Base-by-base conservation (phyloP, 1,140 invertebrate species). In the Marisa cornuarietis region DNA sequence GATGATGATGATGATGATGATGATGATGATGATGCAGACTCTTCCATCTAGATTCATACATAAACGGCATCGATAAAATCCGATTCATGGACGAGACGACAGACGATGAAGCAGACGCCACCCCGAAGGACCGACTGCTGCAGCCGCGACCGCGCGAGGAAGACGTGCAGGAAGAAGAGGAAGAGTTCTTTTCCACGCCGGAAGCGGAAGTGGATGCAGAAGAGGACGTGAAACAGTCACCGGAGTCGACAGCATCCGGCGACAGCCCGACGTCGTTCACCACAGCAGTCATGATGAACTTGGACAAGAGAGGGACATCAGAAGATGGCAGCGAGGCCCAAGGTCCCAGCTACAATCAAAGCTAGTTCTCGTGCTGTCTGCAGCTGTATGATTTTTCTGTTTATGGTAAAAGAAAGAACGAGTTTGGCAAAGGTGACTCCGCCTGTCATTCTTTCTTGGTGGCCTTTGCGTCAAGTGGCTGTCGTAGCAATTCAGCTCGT, bases 11-110 rank as follows among this genome's bases (percentile, higher is more conserved):
- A 68, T 14, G 66, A 68, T 18, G 66, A 68, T 22, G 66, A 68
- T 65, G 66, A 68, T 68, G 22, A 22, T 68, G 22, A 68, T 22
- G 22, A 68, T 22, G 49, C 8, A 9, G n/a, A n/a, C 42, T 75
- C 7, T n/a, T 18, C 62, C n/a, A 73, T 81, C 54, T 76, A 81
- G 80, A 81, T 26, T 63, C 62, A 22, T n/a, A 68, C 31, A 62
- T 81, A 24, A 78, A 81, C 52, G 80, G 80, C 62, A 74, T 81
- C n/a, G 80, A 81, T 71, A 78, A 71, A 49, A 78, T 81, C 24
- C 71, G 73, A 20, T 81, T 68, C 76, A 81, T 81, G 31, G 80
- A 81, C 72, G 80, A 81, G 22, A 81, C 80, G 10, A 74, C 68
- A 22, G 80, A 77, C 62, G 79, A 81, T 16, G 80, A 78, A 51